These are phyloP conservation scores for Heteromyza rotundicornis DNA, from an alignment of 2,888 invertebrate genomes.

Conservation along the genomic window DNA sequence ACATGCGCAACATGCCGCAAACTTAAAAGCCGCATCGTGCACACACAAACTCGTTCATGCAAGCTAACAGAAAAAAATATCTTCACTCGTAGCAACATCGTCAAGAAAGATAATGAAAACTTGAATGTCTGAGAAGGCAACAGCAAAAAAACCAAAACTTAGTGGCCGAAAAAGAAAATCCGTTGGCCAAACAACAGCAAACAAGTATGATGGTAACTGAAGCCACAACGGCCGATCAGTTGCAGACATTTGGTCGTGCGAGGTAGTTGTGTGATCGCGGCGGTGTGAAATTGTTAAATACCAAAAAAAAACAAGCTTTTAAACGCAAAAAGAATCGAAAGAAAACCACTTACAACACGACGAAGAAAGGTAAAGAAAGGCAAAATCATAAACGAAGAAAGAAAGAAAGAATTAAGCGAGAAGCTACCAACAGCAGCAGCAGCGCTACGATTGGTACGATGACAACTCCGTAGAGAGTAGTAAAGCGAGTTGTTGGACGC, in stretches of 20 bases:
- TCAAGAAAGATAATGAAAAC: slow-evolving; percentile 12
- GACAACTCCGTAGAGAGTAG: too few species aligned
- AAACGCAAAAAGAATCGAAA: slow-evolving; percentile 8
- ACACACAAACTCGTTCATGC: too few species aligned
- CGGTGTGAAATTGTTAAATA: slow-evolving; percentile 40
- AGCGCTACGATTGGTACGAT: too few species aligned
- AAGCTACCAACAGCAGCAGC: background rate
- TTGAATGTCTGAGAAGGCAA: too few species aligned
- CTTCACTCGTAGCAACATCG: background rate
- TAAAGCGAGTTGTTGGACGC: too few species aligned
- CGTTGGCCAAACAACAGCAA: slow-evolving; percentile 5
- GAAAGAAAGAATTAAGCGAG: slow-evolving; percentile 16
- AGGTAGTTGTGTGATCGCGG: slow-evolving; percentile 57
- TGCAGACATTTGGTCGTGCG: slow-evolving; percentile 57
- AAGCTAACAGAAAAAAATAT: too few species aligned
- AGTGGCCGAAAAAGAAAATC: background rate
- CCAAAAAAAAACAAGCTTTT: slow-evolving; percentile 26
- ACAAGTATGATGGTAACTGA: slow-evolving; percentile 56
- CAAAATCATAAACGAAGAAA: slow-evolving; percentile 26
- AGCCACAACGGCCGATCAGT: slow-evolving; percentile 53
- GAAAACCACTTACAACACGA: slow-evolving; percentile 25
- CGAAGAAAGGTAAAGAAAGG: slow-evolving; percentile 3
- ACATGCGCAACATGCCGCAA: slow-evolving; percentile 8
- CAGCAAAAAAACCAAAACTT: slow-evolving; percentile 1
- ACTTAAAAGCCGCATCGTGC: too few species aligned